A percentile compares a stretch with the other conserved stretches of the same genome.
Evolutionary conservation across 2,113 vertebrate species (phyloP).

Genomic region (Melanocharis versteri): DNA sequence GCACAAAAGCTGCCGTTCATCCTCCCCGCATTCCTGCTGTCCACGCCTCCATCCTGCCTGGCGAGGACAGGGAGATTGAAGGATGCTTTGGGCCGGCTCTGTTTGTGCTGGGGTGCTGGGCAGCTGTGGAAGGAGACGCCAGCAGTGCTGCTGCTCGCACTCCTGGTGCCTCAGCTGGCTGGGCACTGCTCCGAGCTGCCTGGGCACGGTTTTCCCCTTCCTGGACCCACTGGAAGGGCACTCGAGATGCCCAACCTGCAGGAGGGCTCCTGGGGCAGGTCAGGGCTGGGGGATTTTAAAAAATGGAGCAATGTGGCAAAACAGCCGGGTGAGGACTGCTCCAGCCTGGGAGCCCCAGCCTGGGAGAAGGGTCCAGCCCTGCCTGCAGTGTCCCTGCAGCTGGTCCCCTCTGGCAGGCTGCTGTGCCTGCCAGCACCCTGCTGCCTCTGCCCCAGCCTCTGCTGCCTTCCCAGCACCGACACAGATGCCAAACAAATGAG

Average conservation of each 20-base stretch:
- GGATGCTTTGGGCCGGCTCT: neutral
- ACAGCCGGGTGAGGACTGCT: fast-evolving
- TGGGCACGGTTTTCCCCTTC: neutral
- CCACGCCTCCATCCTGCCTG: neutral
- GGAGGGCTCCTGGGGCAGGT: neutral
- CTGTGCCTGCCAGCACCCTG: neutral
- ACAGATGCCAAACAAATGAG: neutral
- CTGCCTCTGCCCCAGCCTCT: neutral
- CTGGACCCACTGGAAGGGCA: fast-evolving
- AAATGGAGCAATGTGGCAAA: neutral
- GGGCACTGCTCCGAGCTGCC: neutral
- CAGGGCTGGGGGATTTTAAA: neutral
- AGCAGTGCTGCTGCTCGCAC: fast-evolving
- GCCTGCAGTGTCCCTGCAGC: neutral
- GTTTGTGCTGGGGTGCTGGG: neutral
- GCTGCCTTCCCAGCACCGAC: neutral
- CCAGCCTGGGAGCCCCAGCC: fast-evolving
- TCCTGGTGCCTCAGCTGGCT: fast-evolving
- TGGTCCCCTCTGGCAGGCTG: neutral
- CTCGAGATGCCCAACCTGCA: neutral
- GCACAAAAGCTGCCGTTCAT: neutral
- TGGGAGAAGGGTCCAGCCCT: neutral
- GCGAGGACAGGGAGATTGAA: fast-evolving
- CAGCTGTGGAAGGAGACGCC: neutral
- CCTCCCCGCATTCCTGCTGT: neutral